Percentiles rank a stretch among this genome's conserved stretches.
phyloP scores from a whole-genome alignment of 2,113 vertebrate species.

The Atherinomorus stipes region DNA sequence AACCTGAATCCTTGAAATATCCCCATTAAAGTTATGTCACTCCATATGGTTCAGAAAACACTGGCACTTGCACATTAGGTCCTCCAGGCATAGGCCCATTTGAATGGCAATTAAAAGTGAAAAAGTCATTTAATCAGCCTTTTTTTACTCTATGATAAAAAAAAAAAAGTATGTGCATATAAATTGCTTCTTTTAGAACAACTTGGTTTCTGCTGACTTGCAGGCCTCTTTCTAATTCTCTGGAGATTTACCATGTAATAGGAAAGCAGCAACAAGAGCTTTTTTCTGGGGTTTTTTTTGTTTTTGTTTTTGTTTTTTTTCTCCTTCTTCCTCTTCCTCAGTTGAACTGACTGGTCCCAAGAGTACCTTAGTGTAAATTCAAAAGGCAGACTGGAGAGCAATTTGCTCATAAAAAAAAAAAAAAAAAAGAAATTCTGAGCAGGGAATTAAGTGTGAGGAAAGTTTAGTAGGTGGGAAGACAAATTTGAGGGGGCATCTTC shows the following conservation, averaged over 20 bases:
- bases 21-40: slow-evolving; percentile 35
- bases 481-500: background rate
- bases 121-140: slow-evolving; percentile 53
- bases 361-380: slow-evolving; percentile 47
- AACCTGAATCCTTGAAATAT: slow-evolving; percentile 18
- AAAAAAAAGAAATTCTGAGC: slow-evolving; percentile 26
- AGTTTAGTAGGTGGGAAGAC: slow-evolving; percentile 2
- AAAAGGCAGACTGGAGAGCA: slow-evolving; percentile 33
- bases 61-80: slow-evolving; percentile 14
- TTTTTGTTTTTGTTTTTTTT: too few species aligned
- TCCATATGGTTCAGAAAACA: slow-evolving; percentile 37
- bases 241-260: slow-evolving; percentile 56
- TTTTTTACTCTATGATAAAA: slow-evolving; percentile 48
- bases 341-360: slow-evolving; percentile 45
- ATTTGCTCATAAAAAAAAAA: slow-evolving; percentile 58
- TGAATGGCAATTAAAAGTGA: slow-evolving; percentile 65
- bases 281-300: too few species aligned
- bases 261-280: slow-evolving; percentile 38
- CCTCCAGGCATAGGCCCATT: slow-evolving; percentile 27
- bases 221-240: slow-evolving; percentile 44
- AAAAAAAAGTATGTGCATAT: slow-evolving; percentile 43
- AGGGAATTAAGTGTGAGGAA: slow-evolving; percentile 24
- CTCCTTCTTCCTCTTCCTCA: background rate
- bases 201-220: slow-evolving; percentile 55
- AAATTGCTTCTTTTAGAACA: slow-evolving; percentile 52